phyloP scores from a whole-genome alignment of 2,797 vertebrate species.

The Antennarius maculatus region DNA sequence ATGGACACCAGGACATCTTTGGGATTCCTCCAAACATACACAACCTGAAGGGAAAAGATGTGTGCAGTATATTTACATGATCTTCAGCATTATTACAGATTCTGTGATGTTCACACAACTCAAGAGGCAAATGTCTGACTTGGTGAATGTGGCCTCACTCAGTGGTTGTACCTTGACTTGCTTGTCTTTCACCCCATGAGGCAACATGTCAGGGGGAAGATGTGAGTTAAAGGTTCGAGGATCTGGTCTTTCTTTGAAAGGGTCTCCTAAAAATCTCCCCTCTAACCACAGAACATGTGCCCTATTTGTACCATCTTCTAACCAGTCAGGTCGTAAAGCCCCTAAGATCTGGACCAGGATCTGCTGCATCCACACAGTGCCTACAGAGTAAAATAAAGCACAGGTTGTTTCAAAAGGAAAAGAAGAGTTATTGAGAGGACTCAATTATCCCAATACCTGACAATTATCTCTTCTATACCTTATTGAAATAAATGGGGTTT shows the following conservation, averaged over 20 bases:
- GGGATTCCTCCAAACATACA: slow-evolving; percentile 38
- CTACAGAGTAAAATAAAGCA: not conserved
- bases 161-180: slow-evolving; percentile 3
- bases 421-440: not conserved
- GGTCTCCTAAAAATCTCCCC: not conserved
- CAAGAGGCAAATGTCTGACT: not conserved
- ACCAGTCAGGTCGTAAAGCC: not conserved
- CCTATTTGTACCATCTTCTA: slow-evolving; percentile 2
- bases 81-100: not conserved
- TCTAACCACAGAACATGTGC: slow-evolving; percentile 14
- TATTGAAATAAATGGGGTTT: too few relatives aligned
- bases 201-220: slow-evolving; percentile 21
- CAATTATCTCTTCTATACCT: too few relatives aligned
- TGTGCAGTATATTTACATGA: not conserved
- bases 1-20: slow-evolving; percentile 35
- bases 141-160: not conserved
- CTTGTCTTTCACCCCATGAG: slow-evolving; percentile 2
- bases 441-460: too few relatives aligned
- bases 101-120: not conserved
- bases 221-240: slow-evolving; percentile 7
- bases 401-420: not conserved
- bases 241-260: slow-evolving; percentile 3
- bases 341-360: slow-evolving; percentile 21
- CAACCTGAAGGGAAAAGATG: slow-evolving; percentile 6
- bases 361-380: slow-evolving; percentile 25